Evolutionary conservation across 2,797 vertebrate species (phyloP).

Genomic region (Strix occidentalis): DNA sequence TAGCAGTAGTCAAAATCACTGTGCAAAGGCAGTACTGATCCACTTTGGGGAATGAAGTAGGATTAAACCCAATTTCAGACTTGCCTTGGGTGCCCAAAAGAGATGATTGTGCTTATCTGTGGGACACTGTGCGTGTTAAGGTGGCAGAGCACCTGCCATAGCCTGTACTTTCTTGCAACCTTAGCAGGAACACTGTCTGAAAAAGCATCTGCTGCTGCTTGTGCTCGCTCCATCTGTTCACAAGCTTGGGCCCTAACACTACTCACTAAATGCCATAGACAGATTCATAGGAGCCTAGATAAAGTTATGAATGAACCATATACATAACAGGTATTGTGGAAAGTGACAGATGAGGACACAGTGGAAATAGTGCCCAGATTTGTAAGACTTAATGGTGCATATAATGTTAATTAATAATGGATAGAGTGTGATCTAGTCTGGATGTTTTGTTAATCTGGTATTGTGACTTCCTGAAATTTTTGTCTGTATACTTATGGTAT

Average conservation of each 20-base stretch:
- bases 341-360: not conserved
- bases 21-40: not conserved
- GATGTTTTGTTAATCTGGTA: not conserved
- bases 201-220: constrained; percentile 26
- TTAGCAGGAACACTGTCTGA: constrained; percentile 31
- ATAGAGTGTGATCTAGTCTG: not conserved
- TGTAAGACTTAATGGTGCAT: not conserved
- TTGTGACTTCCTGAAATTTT: not conserved
- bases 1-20: not conserved
- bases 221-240: constrained; percentile 26
- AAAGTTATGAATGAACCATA: not conserved
- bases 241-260: not conserved
- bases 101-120: not conserved
- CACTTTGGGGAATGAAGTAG: not conserved
- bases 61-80: not conserved
- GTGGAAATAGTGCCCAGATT: not conserved
- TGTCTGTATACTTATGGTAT: not conserved
- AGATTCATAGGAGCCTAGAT: not conserved
- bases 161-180: not conserved
- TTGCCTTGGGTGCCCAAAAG: not conserved
- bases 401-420: not conserved
- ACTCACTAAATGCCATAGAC: not conserved
- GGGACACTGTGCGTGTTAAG: not conserved
- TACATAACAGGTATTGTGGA: not conserved
- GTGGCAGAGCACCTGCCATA: not conserved